Percentiles rank a stretch among this genome's conserved stretches.
Conservation (phyloP, 1,140 invertebrate species). For the Papilio aristodemus region DNA sequence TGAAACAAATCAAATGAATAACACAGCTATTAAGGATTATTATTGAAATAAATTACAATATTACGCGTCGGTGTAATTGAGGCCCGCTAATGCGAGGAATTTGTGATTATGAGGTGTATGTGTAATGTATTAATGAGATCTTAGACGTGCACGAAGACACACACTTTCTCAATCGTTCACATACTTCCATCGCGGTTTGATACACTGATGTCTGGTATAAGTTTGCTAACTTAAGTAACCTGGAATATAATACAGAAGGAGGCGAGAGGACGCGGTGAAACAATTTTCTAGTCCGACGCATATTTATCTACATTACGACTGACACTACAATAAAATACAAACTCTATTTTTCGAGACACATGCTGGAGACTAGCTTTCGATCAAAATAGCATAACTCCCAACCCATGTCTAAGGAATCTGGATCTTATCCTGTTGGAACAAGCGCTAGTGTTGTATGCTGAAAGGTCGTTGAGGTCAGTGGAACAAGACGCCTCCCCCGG, state of each 20-base stretch:
- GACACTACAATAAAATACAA: slow-evolving; percentile 38
- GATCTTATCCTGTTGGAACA: slow-evolving; percentile 23
- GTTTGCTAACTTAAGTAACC: neutral
- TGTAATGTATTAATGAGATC: slow-evolving; percentile 38
- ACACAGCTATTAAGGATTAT: neutral
- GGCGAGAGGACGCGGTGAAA: slow-evolving; percentile 40
- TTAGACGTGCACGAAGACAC: slow-evolving; percentile 29
- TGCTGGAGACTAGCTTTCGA: slow-evolving; percentile 37
- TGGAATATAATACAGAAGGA: slow-evolving; percentile 15
- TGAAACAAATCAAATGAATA: neutral
- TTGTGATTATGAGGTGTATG: slow-evolving; percentile 27
- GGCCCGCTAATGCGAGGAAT: slow-evolving; percentile 30
- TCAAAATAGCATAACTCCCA: slow-evolving; percentile 9
- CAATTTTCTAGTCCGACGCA: slow-evolving; percentile 45
- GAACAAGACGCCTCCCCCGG: slow-evolving; percentile 39
- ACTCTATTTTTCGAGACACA: slow-evolving; percentile 38
- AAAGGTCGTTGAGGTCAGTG: slow-evolving; percentile 43
- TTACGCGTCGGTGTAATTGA: slow-evolving; percentile 38
- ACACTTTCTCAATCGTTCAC: slow-evolving; percentile 31
- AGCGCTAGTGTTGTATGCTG: slow-evolving; percentile 30
- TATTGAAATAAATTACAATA: slow-evolving; percentile 6
- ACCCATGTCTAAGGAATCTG: slow-evolving; percentile 27
- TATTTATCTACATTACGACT: slow-evolving; percentile 47
- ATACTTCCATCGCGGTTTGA: slow-evolving; percentile 1
- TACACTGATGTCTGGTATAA: neutral